phyloP scores from a whole-genome alignment of 53 echinoderm and acorn worm species.

The Paelopatides confundens region DNA sequence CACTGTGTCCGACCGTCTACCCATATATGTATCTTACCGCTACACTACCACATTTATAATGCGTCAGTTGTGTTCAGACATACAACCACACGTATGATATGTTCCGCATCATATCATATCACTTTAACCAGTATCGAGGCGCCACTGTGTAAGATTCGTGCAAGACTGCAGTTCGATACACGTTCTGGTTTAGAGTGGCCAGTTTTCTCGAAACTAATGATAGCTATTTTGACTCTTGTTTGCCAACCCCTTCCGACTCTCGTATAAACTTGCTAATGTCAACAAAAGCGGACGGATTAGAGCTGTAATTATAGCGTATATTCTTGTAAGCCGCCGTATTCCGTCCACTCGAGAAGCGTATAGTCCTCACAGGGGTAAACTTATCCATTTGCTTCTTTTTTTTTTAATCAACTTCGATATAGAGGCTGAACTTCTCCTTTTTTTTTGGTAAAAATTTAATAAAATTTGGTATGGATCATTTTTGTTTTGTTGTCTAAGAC shows the following conservation, averaged over 20 bases:
- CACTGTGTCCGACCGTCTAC: too few species aligned
- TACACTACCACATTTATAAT: too few species aligned
- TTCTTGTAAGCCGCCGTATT: not conserved
- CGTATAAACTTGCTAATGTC: slow-evolving; percentile 25
- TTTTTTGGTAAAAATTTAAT: slow-evolving; percentile 19
- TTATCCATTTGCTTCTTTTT: not conserved
- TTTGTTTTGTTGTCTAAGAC: not conserved
- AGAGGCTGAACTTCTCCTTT: too few species aligned
- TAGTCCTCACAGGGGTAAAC: not conserved
- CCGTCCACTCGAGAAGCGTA: not conserved
- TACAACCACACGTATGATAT: too few species aligned
- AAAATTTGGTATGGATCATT: not conserved
- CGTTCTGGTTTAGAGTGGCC: not conserved
- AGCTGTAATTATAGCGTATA: not conserved
- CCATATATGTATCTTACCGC: too few species aligned
- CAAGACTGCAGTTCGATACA: not conserved
- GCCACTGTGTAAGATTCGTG: not conserved
- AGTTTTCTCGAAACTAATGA: too few species aligned
- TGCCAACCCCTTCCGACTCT: slow-evolving; percentile 13
- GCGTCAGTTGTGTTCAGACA: too few species aligned
- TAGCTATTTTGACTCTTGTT: not conserved
- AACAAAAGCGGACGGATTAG: not conserved
- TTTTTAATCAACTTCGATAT: not conserved
- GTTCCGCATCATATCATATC: too few species aligned
- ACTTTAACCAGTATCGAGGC: not conserved